Percentiles rank a stretch among this genome's conserved stretches.
These are phyloP conservation scores for Podabrus alpinus DNA, from an alignment of 2,888 invertebrate genomes.

Conservation along the genomic window DNA sequence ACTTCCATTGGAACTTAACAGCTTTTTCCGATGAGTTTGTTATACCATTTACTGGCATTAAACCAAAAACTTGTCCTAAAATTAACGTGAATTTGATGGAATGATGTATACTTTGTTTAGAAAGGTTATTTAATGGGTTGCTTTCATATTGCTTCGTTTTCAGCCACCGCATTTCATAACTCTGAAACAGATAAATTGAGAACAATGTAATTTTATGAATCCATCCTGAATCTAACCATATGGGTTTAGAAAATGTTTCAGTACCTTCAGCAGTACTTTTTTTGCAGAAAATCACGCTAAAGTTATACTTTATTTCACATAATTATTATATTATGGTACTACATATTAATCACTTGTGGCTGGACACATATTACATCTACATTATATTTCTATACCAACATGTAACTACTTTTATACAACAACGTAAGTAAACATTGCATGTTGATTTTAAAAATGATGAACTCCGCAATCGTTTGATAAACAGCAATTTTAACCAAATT, in stretches of 20 bases:
- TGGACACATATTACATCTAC: neutral
- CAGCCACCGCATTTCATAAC: neutral
- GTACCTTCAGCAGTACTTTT: neutral
- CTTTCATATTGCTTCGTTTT: neutral
- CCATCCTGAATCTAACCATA: neutral
- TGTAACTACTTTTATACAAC: neutral
- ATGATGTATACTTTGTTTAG: slow-evolving; percentile 3
- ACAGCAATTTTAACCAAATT: neutral
- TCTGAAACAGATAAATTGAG: neutral
- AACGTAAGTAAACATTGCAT: neutral
- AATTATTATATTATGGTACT: no score
- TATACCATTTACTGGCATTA: slow-evolving; percentile 18
- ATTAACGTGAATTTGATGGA: slow-evolving; percentile 8
- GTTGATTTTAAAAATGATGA: neutral
- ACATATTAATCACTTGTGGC: neutral
- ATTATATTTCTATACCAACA: neutral
- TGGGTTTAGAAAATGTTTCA: no score
- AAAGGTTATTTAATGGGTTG: neutral
- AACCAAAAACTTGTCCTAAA: slow-evolving; percentile 16
- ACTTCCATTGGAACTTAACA: slow-evolving; percentile 17
- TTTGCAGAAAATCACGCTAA: neutral
- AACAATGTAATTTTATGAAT: neutral
- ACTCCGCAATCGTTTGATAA: neutral
- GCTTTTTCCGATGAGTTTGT: neutral
- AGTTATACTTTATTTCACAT: neutral